Base-by-base conservation (phyloP, 2,113 vertebrate genomes). In the Prionailurus bengalensis region DNA sequence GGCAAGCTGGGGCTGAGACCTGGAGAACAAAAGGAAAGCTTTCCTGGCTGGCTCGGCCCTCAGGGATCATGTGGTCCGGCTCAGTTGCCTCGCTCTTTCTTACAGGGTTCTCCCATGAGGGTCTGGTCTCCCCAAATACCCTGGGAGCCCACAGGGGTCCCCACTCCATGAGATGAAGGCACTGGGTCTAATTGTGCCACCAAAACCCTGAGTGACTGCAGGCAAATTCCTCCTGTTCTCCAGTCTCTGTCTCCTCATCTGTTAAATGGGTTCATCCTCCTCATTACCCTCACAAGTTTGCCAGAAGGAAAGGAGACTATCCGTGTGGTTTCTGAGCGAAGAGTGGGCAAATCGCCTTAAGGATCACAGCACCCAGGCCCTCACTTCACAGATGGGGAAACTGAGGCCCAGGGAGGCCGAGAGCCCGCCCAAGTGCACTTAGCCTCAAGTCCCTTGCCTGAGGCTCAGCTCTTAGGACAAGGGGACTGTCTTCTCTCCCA, bases 401-500 rank as follows among this genome's bases (percentile, higher is more conserved):
- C 29, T 5, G 91, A 96, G 65, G 13, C 84, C 68, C 29, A 0
- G 73, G 31, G 66, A 82, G 51, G 55, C 61, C 61, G 27, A 68
- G 73, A 25, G 25, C 33, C 17, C 31, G 13, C 25, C 27, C 45
- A 31, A 2, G 25, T 8, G 12, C 36, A 9, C 5, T 9, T 4
- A 0, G 48, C 36, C 21, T 84, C 55, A 15, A 5, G 42, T 48
- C 33, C 48, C 23, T 3, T 3, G 2, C 31, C 61, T 12, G 31
- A 9, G 53, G 10, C 80, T 58, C 17, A 13, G 48, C 55, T 45
- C 31, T 14, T 17, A 12, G 48, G 31, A 66, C 7, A 2, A 36
- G 0, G 21, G 25, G 55, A 16, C 7, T 0, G 1, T 17, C 25
- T 16, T 66, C 12, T 61, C 42, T 12, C 53, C 36, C 6, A 5